Conservation (phyloP, 1,140 invertebrate species). For the Chrysoperla carnea region DNA sequence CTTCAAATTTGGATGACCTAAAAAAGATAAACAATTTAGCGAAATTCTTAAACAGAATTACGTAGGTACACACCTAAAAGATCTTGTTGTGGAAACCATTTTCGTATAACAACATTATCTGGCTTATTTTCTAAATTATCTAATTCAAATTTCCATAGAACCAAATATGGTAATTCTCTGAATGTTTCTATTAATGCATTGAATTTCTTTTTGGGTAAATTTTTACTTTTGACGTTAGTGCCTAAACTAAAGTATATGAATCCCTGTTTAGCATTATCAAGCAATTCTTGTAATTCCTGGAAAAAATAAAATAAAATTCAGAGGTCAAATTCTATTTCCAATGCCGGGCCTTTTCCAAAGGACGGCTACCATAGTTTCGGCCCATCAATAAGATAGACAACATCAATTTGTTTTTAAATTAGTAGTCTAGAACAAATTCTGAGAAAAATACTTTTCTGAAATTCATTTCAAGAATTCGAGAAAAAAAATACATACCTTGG, state of each 20-base stretch:
- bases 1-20: constrained; percentile 31
- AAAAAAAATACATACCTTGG: constrained; percentile 9
- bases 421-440: no score
- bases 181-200: constrained; percentile 10
- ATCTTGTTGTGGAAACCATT: constrained; percentile 34
- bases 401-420: no score
- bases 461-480: no score
- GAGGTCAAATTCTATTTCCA: no score
- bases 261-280: constrained; percentile 14
- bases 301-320: no score
- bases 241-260: constrained; percentile 20
- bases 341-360: no score
- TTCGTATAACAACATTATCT: constrained; percentile 14
- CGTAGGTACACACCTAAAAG: constrained; percentile 12
- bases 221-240: constrained; percentile 10
- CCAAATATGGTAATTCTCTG: constrained; percentile 13
- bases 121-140: background rate
- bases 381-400: no score
- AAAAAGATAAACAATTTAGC: constrained; percentile 1
- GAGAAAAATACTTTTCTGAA: no score
- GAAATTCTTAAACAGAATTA: background rate
- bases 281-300: constrained; percentile 13
- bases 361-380: no score
- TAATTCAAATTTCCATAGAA: constrained; percentile 23
- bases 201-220: constrained; percentile 7